Percentiles rank a stretch among this genome's conserved stretches.
phyloP scores from a whole-genome alignment of 2,888 invertebrate genomes.

The Troilus luridus region DNA sequence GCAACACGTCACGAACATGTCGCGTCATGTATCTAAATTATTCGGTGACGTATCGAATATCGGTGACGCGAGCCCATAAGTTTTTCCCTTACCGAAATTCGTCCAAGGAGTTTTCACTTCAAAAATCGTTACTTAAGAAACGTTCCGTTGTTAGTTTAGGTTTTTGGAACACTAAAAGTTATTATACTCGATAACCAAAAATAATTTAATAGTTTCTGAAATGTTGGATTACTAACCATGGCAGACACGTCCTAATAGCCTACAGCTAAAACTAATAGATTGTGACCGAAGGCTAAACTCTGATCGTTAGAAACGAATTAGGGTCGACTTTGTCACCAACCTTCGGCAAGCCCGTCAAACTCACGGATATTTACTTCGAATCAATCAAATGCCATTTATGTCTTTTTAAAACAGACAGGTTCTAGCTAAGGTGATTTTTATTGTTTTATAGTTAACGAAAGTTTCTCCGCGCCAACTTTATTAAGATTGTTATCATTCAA shows the following conservation, averaged over 20 bases:
- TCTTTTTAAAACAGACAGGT: background rate
- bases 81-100: too few relatives aligned
- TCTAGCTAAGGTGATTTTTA: background rate
- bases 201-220: background rate
- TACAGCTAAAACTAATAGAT: background rate
- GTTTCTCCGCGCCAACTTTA: background rate
- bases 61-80: too few relatives aligned
- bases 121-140: too few relatives aligned
- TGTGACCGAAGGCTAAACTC: background rate
- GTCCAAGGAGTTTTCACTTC: too few relatives aligned
- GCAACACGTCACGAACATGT: too few relatives aligned
- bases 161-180: too few relatives aligned
- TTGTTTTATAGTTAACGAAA: background rate
- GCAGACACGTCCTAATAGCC: background rate
- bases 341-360: background rate
- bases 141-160: too few relatives aligned
- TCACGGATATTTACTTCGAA: background rate
- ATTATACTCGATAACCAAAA: too few relatives aligned
- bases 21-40: too few relatives aligned
- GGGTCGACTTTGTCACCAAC: background rate
- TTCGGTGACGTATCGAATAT: too few relatives aligned
- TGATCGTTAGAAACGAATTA: background rate
- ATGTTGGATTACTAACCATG: background rate
- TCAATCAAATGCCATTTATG: background rate
- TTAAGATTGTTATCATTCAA: background rate